A percentile compares a stretch with the other conserved stretches of the same genome.
Conservation (phyloP, 1,140 invertebrate species). For the Bombus waltoni region DNA sequence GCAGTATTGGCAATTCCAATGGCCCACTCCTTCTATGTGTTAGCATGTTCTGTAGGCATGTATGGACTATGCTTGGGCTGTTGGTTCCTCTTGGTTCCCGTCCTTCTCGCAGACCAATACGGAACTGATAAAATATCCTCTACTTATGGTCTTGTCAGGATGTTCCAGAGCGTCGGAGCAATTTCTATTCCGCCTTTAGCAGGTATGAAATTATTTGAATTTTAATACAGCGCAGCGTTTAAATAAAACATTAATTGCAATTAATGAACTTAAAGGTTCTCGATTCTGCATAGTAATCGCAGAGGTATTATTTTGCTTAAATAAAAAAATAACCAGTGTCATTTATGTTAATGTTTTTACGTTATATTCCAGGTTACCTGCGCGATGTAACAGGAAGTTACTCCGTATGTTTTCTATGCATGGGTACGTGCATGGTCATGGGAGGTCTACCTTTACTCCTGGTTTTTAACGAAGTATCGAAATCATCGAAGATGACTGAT, state of each 20-base stretch:
- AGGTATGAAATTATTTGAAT: constrained; percentile 76
- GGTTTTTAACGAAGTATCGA: constrained; percentile 81
- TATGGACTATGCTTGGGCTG: constrained; percentile 89
- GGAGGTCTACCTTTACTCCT: constrained; percentile 86
- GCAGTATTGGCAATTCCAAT: constrained; percentile 87
- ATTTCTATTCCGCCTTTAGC: constrained; percentile 88
- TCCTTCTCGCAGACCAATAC: constrained; percentile 88
- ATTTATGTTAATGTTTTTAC: neutral
- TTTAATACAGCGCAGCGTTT: neutral
- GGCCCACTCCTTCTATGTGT: constrained; percentile 85
- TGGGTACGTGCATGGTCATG: constrained; percentile 89
- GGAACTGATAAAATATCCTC: constrained; percentile 89
- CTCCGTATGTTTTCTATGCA: constrained; percentile 88
- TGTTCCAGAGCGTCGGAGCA: constrained; percentile 90
- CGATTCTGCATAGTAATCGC: neutral
- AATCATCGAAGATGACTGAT: constrained; percentile 77
- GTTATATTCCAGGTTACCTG: constrained; percentile 83
- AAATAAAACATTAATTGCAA: neutral
- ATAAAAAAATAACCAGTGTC: neutral
- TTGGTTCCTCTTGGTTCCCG: constrained; percentile 89
- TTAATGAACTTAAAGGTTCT: neutral
- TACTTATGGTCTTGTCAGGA: constrained; percentile 88
- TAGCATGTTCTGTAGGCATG: constrained; percentile 85
- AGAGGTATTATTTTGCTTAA: neutral
- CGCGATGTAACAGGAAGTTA: constrained; percentile 88